These are phyloP conservation scores for Junco hyemalis DNA, from an alignment of 2,113 vertebrate species.

Conservation along the genomic window DNA sequence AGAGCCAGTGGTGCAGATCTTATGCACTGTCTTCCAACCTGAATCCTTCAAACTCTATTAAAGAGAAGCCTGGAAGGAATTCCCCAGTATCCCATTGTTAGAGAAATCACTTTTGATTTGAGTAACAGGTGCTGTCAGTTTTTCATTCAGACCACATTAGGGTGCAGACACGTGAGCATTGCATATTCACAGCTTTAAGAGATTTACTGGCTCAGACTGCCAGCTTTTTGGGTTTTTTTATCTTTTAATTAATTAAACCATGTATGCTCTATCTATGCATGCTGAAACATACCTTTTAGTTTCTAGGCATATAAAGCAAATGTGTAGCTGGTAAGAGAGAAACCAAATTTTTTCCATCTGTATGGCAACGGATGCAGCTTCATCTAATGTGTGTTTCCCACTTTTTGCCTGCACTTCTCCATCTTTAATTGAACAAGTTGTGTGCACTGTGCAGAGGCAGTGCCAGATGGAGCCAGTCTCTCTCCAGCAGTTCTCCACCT, in stretches of 20 bases:
- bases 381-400: neutral
- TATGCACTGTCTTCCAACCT: slow-evolving; percentile 25
- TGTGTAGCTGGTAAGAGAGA: neutral
- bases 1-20: slow-evolving; percentile 17
- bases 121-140: slow-evolving; percentile 42
- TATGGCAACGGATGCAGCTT: neutral
- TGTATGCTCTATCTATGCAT: neutral
- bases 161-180: neutral
- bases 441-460: neutral
- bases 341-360: neutral
- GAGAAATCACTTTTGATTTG: slow-evolving; percentile 50
- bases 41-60: slow-evolving; percentile 48
- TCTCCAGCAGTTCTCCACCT: slow-evolving; percentile 13
- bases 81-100: slow-evolving; percentile 13
- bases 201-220: neutral
- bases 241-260: neutral
- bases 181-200: neutral
- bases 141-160: slow-evolving; percentile 9
- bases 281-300: neutral
- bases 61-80: slow-evolving; percentile 30
- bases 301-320: neutral
- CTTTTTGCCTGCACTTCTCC: neutral
- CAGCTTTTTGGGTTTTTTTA: neutral
- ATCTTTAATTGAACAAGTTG: neutral
- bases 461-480: neutral